A percentile compares a stretch with the other conserved stretches of the same genome.
Conservation (phyloP, 2,113 vertebrate genomes). For the Vireo altiloquus region DNA sequence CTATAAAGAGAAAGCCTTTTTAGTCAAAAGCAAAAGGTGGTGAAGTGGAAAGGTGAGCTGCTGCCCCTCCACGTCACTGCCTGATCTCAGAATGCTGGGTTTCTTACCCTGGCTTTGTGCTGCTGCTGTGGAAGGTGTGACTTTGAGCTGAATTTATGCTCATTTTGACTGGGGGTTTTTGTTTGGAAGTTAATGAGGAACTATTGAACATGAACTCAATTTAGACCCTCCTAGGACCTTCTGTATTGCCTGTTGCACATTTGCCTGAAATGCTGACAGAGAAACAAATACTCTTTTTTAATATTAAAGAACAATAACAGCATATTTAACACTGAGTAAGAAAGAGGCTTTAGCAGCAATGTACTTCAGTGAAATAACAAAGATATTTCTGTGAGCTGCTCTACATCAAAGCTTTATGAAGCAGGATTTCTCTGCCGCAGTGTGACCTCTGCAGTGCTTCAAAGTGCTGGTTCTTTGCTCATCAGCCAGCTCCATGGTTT, state of each 20-base stretch:
- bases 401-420: conserved; percentile 17
- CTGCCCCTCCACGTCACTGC: background rate
- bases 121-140: background rate
- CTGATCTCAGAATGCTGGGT: background rate
- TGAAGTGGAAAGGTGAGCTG: background rate
- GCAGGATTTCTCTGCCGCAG: background rate
- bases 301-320: conserved; percentile 12
- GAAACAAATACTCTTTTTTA: background rate
- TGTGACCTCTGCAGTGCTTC: conserved; percentile 38
- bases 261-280: background rate
- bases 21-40: background rate
- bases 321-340: conserved; percentile 13
- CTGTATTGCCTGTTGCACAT: background rate
- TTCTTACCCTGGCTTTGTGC: background rate
- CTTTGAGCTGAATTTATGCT: background rate
- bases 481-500: background rate
- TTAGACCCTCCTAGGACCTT: background rate
- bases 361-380: background rate
- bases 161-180: background rate
- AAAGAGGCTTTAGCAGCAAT: background rate
- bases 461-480: background rate
- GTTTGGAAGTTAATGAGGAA: background rate
- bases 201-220: background rate
- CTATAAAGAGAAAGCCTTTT: background rate
- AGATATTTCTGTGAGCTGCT: background rate